A percentile compares a stretch with the other conserved stretches of the same genome.
These are phyloP conservation scores for Pandemis heparana DNA, from an alignment of 2,888 invertebrate species.

Conservation along the genomic window DNA sequence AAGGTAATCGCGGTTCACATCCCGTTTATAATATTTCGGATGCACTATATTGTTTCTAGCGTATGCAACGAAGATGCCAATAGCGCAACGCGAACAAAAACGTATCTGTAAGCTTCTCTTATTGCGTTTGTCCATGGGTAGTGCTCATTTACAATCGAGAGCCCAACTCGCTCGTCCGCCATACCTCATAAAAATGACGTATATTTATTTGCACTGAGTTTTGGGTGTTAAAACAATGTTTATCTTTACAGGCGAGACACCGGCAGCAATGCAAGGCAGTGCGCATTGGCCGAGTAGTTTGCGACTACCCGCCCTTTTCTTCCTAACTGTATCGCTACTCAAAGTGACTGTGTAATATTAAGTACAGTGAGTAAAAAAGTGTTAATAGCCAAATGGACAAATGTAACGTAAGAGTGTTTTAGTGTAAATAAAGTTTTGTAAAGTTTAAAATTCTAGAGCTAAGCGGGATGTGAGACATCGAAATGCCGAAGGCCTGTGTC, in stretches of 20 bases:
- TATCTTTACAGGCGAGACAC: conserved; percentile 90
- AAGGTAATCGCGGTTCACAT: no score
- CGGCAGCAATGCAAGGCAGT: conserved; percentile 94
- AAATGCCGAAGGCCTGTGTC: conserved; percentile 57
- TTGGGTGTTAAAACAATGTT: neutral
- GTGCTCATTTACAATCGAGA: no score
- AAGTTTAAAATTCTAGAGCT: conserved; percentile 7
- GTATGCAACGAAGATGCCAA: no score
- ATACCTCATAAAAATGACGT: no score
- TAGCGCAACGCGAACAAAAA: no score
- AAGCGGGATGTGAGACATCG: conserved; percentile 55
- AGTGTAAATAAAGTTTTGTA: conserved; percentile 38
- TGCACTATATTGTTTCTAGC: no score
- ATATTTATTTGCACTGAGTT: neutral
- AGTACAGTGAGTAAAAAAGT: conserved; percentile 31
- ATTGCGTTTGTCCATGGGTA: no score
- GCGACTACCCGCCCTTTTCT: conserved; percentile 56
- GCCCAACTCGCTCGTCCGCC: no score
- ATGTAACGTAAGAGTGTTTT: conserved; percentile 39
- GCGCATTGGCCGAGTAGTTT: conserved; percentile 73
- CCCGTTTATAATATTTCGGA: no score
- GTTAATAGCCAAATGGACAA: conserved; percentile 28
- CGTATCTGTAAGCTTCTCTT: no score
- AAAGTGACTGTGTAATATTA: conserved; percentile 34
- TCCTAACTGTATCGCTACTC: conserved; percentile 47